Conservation (phyloP, 1,140 invertebrate species). For the Monochamus saltuarius region DNA sequence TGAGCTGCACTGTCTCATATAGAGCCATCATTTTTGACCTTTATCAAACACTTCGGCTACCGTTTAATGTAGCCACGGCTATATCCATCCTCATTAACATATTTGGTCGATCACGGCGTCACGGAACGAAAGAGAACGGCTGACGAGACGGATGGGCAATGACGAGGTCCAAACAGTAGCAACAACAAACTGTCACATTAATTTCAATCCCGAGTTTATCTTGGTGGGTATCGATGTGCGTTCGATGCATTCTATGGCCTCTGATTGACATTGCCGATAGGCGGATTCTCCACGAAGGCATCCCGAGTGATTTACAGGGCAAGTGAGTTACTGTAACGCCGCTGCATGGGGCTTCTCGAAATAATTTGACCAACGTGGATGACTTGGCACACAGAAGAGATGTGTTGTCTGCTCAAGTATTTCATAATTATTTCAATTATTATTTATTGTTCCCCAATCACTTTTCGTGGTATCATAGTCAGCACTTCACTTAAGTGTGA, state of each 20-base stretch:
- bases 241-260: constrained; percentile 11
- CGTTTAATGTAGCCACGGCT: background rate
- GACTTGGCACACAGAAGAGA: no score
- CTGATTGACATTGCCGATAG: constrained; percentile 7
- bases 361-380: background rate
- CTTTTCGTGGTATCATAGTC: no score
- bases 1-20: no score
- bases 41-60: constrained; percentile 2
- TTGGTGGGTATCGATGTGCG: background rate
- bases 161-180: constrained; percentile 8
- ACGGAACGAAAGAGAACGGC: background rate
- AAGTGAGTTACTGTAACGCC: background rate
- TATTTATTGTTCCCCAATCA: no score
- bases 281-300: constrained; percentile 1
- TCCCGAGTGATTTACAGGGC: background rate
- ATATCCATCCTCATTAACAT: constrained; percentile 6
- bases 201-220: constrained; percentile 10
- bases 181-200: constrained; percentile 14
- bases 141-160: constrained; percentile 8
- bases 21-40: no score
- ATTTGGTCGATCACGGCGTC: constrained; percentile 11
- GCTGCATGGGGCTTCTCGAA: background rate
- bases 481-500: no score
- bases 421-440: no score
- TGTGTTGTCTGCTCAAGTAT: no score